Base-by-base conservation (phyloP, 2,113 vertebrate genomes). In the Dasyurus viverrinus region DNA sequence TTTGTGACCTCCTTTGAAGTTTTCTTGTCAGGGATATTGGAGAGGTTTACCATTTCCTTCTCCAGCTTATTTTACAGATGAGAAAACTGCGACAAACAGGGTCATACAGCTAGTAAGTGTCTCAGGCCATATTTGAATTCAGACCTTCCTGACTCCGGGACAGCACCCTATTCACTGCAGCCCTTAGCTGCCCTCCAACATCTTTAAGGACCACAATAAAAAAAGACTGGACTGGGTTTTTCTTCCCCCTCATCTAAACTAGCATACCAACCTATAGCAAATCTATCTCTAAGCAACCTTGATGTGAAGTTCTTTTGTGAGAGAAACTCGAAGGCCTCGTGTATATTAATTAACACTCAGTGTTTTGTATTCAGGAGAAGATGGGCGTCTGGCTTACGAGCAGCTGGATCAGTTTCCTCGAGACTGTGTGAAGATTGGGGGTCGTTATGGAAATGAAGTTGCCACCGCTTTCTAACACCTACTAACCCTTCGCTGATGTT, bases 381-480 rank as follows among this genome's bases (percentile, higher is more conserved):
- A 99, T 47, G 99, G 99, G 25, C 99, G 99, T 47, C 97, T 99
- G 98, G 99, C 99, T 0, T 99, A 99, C 0, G 99, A 99, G 97
- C 99, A 99, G 97, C 95, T 99, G 96, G 99, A 99, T 98, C 99
- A 98, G 6, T 99, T 99, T 76, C 99, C 99, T 16, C 98, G 99
- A 91, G 99, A 99, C 89, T 98, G 99, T 92, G 95, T 99, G 89
- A 98, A 98, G 90, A 98, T 98, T 91, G 99, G 99, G 96, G 98
- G 97, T 0, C 99, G 99, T 0, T 98, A 98, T n/a, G 99, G 99
- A 93, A 98, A 98, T 30, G 99, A 99, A 26, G 98, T 99, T 96
- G 99, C 99, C 97, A 99, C 99, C 23, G 99, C 99, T 96, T 99
- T 99, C 97, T 99, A 98, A 97, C 53, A 46, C 84, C 46, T 50